A percentile compares a stretch with the other conserved stretches of the same genome.
Conservation (phyloP, 2,888 invertebrate species). For the Callimorpha dominula region DNA sequence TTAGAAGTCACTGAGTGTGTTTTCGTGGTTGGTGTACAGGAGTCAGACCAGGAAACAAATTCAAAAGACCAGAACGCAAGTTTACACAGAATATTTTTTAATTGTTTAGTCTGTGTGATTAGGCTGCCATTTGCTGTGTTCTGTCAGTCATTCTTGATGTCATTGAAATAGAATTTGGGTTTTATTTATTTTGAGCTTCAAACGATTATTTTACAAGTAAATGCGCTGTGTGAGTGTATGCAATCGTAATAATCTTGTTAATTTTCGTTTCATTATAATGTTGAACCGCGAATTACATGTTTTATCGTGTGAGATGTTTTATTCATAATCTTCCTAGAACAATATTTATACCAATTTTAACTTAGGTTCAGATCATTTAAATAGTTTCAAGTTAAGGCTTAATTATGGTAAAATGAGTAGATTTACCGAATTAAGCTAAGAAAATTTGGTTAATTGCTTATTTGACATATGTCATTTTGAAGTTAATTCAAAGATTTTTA, state of each 20-base stretch:
- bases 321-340: constrained; percentile 44
- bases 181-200: constrained; percentile 49
- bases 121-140: constrained; percentile 79
- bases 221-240: constrained; percentile 53
- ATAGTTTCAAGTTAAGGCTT: constrained; percentile 21
- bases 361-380: constrained; percentile 30
- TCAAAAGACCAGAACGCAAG: neutral
- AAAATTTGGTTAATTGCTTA: constrained; percentile 57
- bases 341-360: constrained; percentile 38
- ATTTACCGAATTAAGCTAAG: constrained; percentile 19
- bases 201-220: constrained; percentile 41
- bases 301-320: constrained; percentile 71
- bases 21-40: no score
- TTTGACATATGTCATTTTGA: constrained; percentile 79
- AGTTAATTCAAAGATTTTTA: constrained; percentile 68
- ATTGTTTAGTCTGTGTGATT: constrained; percentile 46
- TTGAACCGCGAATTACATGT: constrained; percentile 60
- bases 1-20: no score
- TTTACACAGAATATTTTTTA: neutral
- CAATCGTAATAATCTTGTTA: constrained; percentile 47
- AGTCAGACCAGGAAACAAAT: neutral
- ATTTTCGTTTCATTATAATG: constrained; percentile 49
- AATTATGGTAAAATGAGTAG: neutral
- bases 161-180: constrained; percentile 73
- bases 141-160: constrained; percentile 84